Base-by-base conservation (phyloP, 2,113 vertebrate genomes). In the Notothenia coriiceps region DNA sequence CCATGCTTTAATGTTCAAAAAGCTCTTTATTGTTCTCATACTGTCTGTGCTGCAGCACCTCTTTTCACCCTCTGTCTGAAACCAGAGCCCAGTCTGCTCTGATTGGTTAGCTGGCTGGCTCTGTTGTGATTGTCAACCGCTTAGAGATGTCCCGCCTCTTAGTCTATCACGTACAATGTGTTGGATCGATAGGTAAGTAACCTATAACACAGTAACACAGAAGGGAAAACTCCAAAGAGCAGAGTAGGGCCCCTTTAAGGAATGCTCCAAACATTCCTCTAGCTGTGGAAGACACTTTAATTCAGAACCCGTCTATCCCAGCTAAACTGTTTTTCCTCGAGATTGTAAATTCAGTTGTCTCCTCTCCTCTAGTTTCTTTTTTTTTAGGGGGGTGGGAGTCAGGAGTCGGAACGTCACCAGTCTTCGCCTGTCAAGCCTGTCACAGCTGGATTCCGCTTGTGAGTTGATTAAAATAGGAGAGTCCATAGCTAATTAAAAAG, bases 381-480 rank as follows among this genome's bases (percentile, higher is more conserved):
- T 73, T 77, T 43, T 83, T 51, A n/a, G 43, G 81, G 25, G 47
- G 17, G 44, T 8, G 46, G 17, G 13, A 88, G 91, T 86, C 86
- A 86, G 85, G 80, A 83, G 89, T 88, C 68, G 85, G 87, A 90
- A 82, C 82, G 84, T 92, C 91, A 90, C 89, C 86, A 92, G 86
- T 92, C 90, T 91, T 89, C 82, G 88, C 87, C 89, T 94, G 93
- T 94, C 93, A 93, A 89, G 91, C 79, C 91, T 88, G 90, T 91
- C 93, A 85, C 94, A 94, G 92, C 92, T 93, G 93, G 93, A 94
- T 88, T 92, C 89, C 91, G 78, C 85, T 88, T 92, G 91, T 92
- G 91, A 94, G 91, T 95, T 94, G 93, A 93, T 94, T 94, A 94
- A 95, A 94, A 94, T 91, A 89, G 89, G 90, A 91, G 89, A 94